Percentiles rank a stretch among this genome's conserved stretches.
These are phyloP conservation scores for Noctua janthe DNA, from an alignment of 2,888 invertebrate species.

Conservation along the genomic window DNA sequence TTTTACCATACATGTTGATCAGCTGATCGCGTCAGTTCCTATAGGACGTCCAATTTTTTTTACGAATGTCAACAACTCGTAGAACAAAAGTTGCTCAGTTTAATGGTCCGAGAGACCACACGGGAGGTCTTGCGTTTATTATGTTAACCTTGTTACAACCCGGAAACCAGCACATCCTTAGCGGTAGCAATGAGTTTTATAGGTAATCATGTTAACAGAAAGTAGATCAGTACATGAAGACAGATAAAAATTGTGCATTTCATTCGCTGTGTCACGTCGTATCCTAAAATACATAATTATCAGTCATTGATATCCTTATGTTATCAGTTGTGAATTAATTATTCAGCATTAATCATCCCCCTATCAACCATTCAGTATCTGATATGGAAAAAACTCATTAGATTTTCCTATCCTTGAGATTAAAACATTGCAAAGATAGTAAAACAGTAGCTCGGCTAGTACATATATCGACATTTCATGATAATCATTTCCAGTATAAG, in stretches of 20 bases:
- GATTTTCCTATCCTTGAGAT: slow-evolving; percentile 14
- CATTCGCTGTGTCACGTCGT: slow-evolving; percentile 14
- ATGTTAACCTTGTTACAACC: background rate
- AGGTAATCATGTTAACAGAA: slow-evolving; percentile 12
- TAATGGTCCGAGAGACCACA: too few relatives aligned
- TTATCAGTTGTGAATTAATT: slow-evolving; percentile 20
- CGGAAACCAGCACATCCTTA: background rate
- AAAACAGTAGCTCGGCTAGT: background rate
- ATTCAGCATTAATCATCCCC: slow-evolving; percentile 12
- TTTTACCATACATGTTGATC: too few relatives aligned
- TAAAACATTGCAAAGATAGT: background rate
- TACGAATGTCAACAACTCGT: too few relatives aligned
- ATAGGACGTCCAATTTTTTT: too few relatives aligned
- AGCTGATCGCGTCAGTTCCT: too few relatives aligned
- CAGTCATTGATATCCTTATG: slow-evolving; percentile 3
- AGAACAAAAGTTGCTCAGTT: too few relatives aligned
- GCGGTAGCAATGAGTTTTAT: background rate
- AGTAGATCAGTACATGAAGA: background rate
- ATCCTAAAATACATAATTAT: background rate
- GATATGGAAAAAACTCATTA: background rate
- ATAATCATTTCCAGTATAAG: background rate
- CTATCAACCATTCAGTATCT: background rate
- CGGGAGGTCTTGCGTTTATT: too few relatives aligned
- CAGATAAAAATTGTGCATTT: background rate
- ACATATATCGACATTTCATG: background rate